Conservation (phyloP, 2,888 invertebrate species). For the Timema podura region DNA sequence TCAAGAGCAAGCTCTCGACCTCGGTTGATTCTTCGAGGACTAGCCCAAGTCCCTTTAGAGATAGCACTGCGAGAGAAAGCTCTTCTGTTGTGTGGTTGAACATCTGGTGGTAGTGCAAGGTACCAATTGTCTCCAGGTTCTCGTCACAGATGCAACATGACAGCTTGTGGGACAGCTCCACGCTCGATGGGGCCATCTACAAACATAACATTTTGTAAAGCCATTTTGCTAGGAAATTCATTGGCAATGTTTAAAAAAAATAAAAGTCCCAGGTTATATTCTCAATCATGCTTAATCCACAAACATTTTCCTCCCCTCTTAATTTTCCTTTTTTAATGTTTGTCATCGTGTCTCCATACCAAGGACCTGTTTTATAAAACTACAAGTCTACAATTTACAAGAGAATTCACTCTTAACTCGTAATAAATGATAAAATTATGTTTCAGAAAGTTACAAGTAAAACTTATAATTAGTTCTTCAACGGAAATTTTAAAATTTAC, state of each 20-base stretch:
- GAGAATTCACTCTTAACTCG: too few species aligned
- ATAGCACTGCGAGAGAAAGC: slow-evolving; percentile 28
- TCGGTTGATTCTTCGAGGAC: neutral
- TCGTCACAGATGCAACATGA: slow-evolving; percentile 16
- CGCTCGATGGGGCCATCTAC: slow-evolving; percentile 17
- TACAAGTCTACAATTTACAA: too few species aligned
- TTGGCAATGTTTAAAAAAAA: neutral
- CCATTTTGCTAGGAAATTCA: neutral
- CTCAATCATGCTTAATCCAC: too few species aligned
- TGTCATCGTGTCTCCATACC: too few species aligned
- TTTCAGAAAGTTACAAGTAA: too few species aligned
- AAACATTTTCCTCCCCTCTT: too few species aligned
- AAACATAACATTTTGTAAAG: slow-evolving; percentile 8
- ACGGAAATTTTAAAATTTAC: too few species aligned
- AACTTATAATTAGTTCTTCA: too few species aligned
- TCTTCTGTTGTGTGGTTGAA: slow-evolving; percentile 28
- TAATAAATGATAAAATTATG: too few species aligned
- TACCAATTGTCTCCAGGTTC: neutral
- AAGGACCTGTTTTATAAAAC: too few species aligned
- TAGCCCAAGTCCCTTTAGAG: slow-evolving; percentile 19
- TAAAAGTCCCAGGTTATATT: too few species aligned
- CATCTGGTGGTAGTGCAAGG: slow-evolving; percentile 29
- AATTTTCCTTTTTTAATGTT: too few species aligned
- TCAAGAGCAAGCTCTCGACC: neutral
- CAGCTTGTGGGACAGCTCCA: slow-evolving; percentile 11